Percentiles rank a stretch among this genome's conserved stretches.
Conservation (phyloP, 2,797 vertebrate genomes). For the Serranus cabrilla region DNA sequence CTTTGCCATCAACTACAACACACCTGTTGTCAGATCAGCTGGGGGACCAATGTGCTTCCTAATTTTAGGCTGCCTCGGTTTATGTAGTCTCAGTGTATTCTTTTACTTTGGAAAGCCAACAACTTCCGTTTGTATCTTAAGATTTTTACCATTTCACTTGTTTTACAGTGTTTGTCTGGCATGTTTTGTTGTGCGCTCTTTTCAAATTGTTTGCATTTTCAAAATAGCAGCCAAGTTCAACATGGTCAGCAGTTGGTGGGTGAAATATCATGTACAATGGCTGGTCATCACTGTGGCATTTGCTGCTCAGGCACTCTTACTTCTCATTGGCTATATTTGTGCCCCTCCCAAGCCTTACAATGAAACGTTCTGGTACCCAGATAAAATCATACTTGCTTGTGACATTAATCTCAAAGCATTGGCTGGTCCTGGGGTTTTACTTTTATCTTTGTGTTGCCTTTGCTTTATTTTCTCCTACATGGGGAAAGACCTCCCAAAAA, state of each 20-base stretch:
- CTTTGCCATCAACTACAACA: slow-evolving; percentile 84
- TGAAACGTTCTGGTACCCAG: slow-evolving; percentile 56
- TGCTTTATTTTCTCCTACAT: slow-evolving; percentile 90
- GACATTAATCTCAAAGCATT: slow-evolving; percentile 31
- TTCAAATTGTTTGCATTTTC: slow-evolving; percentile 91
- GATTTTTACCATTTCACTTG: slow-evolving; percentile 75
- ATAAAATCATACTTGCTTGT: slow-evolving; percentile 84
- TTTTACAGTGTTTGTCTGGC: slow-evolving; percentile 86
- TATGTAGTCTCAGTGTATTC: slow-evolving; percentile 80
- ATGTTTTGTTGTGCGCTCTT: slow-evolving; percentile 87
- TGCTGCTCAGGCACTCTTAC: slow-evolving; percentile 68
- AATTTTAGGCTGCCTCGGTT: slow-evolving; percentile 85
- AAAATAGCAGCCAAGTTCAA: slow-evolving; percentile 86
- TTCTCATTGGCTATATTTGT: slow-evolving; percentile 51
- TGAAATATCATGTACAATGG: slow-evolving; percentile 81
- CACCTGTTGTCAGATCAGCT: slow-evolving; percentile 89
- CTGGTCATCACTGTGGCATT: slow-evolving; percentile 78
- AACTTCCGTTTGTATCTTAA: slow-evolving; percentile 72
- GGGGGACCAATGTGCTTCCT: slow-evolving; percentile 89
- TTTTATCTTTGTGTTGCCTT: slow-evolving; percentile 36
- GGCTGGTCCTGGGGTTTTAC: slow-evolving; percentile 33
- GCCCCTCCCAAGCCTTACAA: slow-evolving; percentile 70
- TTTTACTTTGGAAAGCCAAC: slow-evolving; percentile 85
- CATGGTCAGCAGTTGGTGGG: slow-evolving; percentile 81
- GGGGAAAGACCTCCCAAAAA: slow-evolving; percentile 91